A percentile compares a stretch with the other conserved stretches of the same genome.
These are phyloP conservation scores for Mesitornis unicolor DNA, from an alignment of 2,113 vertebrate genomes.

Conservation along the genomic window DNA sequence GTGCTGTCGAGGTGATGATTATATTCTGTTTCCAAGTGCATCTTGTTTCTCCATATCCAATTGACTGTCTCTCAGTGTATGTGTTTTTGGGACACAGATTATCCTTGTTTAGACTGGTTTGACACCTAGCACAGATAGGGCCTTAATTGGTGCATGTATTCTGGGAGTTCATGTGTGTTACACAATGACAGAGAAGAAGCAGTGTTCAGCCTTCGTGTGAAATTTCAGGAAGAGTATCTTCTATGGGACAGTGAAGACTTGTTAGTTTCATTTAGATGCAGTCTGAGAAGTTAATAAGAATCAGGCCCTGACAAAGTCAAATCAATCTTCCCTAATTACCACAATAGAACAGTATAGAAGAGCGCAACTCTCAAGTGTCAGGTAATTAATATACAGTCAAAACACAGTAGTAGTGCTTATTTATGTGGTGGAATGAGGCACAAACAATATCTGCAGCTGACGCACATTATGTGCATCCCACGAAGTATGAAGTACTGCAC, in stretches of 20 bases:
- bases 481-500: background rate
- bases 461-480: background rate
- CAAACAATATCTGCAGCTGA: background rate
- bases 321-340: background rate
- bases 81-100: background rate
- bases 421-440: background rate
- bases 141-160: background rate
- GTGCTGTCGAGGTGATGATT: background rate
- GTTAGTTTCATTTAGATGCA: constrained; percentile 33
- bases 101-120: background rate
- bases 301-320: background rate
- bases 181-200: background rate
- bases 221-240: constrained; percentile 14
- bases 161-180: background rate
- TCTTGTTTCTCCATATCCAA: background rate
- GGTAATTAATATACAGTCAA: background rate
- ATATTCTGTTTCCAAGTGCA: background rate
- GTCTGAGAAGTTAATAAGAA: constrained; percentile 35
- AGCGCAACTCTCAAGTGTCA: background rate
- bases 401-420: background rate
- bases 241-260: background rate
- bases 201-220: constrained; percentile 12
- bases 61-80: background rate
- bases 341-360: background rate
- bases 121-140: background rate